These are phyloP conservation scores for Chironomus riparius DNA, from an alignment of 2,888 invertebrate genomes.

Conservation along the genomic window DNA sequence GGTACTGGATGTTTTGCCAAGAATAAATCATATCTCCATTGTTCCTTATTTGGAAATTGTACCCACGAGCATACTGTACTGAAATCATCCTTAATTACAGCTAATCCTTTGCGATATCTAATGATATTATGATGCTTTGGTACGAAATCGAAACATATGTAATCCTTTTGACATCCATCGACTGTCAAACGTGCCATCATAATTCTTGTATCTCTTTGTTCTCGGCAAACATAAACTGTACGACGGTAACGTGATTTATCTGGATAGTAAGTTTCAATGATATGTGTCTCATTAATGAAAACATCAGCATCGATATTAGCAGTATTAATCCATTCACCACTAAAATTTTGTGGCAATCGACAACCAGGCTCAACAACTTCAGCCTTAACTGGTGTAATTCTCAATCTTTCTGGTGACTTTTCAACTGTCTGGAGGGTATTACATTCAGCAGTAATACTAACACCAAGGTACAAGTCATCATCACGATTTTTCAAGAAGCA, in stretches of 20 bases:
- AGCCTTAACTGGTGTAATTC: slow-evolving; percentile 78
- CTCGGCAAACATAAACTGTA: slow-evolving; percentile 90
- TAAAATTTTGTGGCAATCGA: slow-evolving; percentile 84
- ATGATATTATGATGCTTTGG: slow-evolving; percentile 94
- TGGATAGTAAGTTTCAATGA: slow-evolving; percentile 90
- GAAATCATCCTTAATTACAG: slow-evolving; percentile 82
- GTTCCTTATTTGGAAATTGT: slow-evolving; percentile 72
- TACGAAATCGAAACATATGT: slow-evolving; percentile 92
- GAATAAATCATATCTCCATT: slow-evolving; percentile 82
- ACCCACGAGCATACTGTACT: slow-evolving; percentile 93
- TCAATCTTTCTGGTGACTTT: slow-evolving; percentile 81
- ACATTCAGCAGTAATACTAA: slow-evolving; percentile 89
- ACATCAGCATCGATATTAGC: slow-evolving; percentile 95
- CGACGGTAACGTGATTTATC: slow-evolving; percentile 80
- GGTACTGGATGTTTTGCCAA: slow-evolving; percentile 82
- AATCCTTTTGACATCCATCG: slow-evolving; percentile 95
- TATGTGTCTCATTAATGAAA: slow-evolving; percentile 89
- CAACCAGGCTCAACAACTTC: slow-evolving; percentile 88
- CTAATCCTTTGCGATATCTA: slow-evolving; percentile 76
- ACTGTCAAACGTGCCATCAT: slow-evolving; percentile 96
- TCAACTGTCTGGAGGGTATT: slow-evolving; percentile 87
- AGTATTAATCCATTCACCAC: slow-evolving; percentile 94
- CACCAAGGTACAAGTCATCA: slow-evolving; percentile 84
- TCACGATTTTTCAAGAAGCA: slow-evolving; percentile 92
- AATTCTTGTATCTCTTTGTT: slow-evolving; percentile 79